phyloP scores from a whole-genome alignment of 2,888 invertebrate species.

The Norana najaformis region DNA sequence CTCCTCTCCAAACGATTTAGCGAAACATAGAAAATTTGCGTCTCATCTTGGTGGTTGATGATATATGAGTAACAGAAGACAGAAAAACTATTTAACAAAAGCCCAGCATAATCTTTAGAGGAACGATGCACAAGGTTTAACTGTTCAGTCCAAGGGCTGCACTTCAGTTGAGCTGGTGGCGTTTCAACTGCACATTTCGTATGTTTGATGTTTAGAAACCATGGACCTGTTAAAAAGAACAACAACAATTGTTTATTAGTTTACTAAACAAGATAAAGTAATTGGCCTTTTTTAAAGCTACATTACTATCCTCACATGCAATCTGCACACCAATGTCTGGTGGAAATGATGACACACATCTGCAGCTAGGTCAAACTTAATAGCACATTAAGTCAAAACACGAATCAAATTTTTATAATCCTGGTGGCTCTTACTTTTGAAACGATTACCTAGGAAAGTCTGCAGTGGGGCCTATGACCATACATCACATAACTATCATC shows the following conservation, averaged over 20 bases:
- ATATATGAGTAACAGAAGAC: not conserved
- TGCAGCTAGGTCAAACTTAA: no score
- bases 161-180: not conserved
- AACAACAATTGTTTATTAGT: constrained; percentile 17
- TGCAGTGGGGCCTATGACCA: no score
- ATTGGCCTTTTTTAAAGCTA: not conserved
- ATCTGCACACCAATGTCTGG: not conserved
- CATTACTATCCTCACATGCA: not conserved
- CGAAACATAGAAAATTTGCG: not conserved
- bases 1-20: not conserved
- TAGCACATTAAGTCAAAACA: no score
- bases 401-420: no score
- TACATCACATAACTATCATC: no score
- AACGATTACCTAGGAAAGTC: no score
- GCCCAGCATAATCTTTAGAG: not conserved
- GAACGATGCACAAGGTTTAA: not conserved
- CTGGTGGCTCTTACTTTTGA: no score
- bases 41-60: not conserved
- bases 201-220: constrained; percentile 30
- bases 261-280: not conserved
- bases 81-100: not conserved
- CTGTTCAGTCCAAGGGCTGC: not conserved
- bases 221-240: constrained; percentile 34
- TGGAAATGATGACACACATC: not conserved
- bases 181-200: not conserved